These are phyloP conservation scores for Microchirus variegatus DNA, from an alignment of 2,797 vertebrate genomes.

Conservation along the genomic window DNA sequence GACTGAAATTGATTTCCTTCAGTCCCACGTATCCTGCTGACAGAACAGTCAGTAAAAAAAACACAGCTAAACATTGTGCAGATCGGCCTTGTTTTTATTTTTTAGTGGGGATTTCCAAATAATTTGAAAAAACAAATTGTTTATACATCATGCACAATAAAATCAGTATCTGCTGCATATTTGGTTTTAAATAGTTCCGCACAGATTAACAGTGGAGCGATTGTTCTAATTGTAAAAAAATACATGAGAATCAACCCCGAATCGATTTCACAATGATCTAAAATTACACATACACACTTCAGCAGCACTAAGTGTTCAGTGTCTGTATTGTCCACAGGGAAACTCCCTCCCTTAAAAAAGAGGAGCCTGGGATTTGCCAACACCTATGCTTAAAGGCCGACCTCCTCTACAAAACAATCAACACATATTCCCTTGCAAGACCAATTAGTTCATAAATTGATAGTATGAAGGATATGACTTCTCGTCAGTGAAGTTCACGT, in stretches of 20 bases:
- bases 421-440: constrained; percentile 1
- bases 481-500: constrained; percentile 7
- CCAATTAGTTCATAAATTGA: constrained; percentile 20
- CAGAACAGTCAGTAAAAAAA: neutral
- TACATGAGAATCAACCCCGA: too few relatives aligned
- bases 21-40: neutral
- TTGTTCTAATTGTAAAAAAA: too few relatives aligned
- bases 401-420: constrained; percentile 7
- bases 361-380: neutral
- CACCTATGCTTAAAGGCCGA: constrained; percentile 1
- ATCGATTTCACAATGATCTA: too few relatives aligned
- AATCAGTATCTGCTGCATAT: too few relatives aligned
- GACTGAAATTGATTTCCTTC: neutral
- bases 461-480: constrained; percentile 14
- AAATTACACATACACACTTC: too few relatives aligned
- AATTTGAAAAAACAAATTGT: too few relatives aligned
- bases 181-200: too few relatives aligned
- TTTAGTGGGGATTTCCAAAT: too few relatives aligned
- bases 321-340: neutral
- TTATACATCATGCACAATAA: too few relatives aligned
- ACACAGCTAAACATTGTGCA: neutral
- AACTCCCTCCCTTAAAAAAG: neutral
- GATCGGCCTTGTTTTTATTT: neutral
- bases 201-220: too few relatives aligned
- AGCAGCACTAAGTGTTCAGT: too few relatives aligned